Percentiles rank a stretch among this genome's conserved stretches.
These are phyloP conservation scores for Craniophora ligustri DNA, from an alignment of 2,888 invertebrate species.

Conservation along the genomic window DNA sequence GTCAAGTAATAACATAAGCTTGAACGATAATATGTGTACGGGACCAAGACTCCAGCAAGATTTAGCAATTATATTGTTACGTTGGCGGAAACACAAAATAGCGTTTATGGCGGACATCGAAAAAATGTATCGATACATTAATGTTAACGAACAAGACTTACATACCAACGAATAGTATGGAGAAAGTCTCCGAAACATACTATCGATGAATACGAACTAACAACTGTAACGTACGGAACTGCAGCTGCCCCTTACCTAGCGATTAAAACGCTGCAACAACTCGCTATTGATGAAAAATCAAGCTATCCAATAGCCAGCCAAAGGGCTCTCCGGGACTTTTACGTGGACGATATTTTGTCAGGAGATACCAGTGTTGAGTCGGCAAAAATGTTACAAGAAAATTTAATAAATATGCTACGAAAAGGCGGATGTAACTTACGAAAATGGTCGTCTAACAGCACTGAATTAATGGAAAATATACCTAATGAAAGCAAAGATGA, in stretches of 20 bases:
- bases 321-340: background rate
- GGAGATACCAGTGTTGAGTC: background rate
- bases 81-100: background rate
- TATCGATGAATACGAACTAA: background rate
- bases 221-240: background rate
- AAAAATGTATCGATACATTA: background rate
- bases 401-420: slow-evolving; percentile 1
- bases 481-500: background rate
- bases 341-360: slow-evolving; percentile 8
- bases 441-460: slow-evolving; percentile 14
- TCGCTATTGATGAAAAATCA: background rate
- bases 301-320: slow-evolving; percentile 1
- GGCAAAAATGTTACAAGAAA: background rate
- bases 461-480: background rate
- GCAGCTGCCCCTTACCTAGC: background rate
- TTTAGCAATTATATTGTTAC: background rate
- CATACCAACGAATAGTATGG: background rate
- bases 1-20: background rate
- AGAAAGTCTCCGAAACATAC: background rate
- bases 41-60: background rate
- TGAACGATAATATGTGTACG: background rate
- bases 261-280: background rate
- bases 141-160: background rate
- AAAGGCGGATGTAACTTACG: slow-evolving; percentile 7
- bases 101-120: background rate